These are phyloP conservation scores for Diceros bicornis DNA, from an alignment of 2,797 vertebrate species.

Conservation along the genomic window DNA sequence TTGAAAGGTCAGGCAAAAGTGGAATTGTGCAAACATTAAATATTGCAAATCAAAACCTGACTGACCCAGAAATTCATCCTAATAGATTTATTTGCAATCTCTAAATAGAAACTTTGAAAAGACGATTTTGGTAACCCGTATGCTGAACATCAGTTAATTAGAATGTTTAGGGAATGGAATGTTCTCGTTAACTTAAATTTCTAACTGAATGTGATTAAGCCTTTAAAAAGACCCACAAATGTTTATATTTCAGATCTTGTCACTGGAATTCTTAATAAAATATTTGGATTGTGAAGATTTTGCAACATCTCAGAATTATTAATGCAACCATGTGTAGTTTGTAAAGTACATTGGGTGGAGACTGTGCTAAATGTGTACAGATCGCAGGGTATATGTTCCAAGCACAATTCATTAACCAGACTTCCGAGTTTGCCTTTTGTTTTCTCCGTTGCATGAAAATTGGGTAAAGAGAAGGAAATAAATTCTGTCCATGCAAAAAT, in stretches of 20 bases:
- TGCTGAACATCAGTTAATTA: slow-evolving; percentile 78
- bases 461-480: slow-evolving; percentile 4
- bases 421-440: slow-evolving; percentile 35
- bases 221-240: slow-evolving; percentile 65
- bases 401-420: slow-evolving; percentile 23
- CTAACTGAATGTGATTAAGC: slow-evolving; percentile 70
- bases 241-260: slow-evolving; percentile 55
- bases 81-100: slow-evolving; percentile 76
- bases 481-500: not conserved
- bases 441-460: slow-evolving; percentile 31
- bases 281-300: slow-evolving; percentile 63
- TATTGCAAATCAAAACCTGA: slow-evolving; percentile 78
- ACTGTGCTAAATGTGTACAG: not conserved
- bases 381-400: not conserved
- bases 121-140: slow-evolving; percentile 74
- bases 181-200: slow-evolving; percentile 72
- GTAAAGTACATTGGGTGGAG: not conserved
- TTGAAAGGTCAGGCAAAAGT: slow-evolving; percentile 77
- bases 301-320: slow-evolving; percentile 41
- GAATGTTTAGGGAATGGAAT: slow-evolving; percentile 74
- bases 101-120: slow-evolving; percentile 77
- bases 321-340: not conserved
- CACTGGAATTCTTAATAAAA: slow-evolving; percentile 67
- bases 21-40: slow-evolving; percentile 78
- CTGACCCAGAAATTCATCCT: slow-evolving; percentile 78